Percentiles rank a stretch among this genome's conserved stretches.
These are phyloP conservation scores for Lampris megalopsis DNA, from an alignment of 2,113 vertebrate species.

Conservation along the genomic window DNA sequence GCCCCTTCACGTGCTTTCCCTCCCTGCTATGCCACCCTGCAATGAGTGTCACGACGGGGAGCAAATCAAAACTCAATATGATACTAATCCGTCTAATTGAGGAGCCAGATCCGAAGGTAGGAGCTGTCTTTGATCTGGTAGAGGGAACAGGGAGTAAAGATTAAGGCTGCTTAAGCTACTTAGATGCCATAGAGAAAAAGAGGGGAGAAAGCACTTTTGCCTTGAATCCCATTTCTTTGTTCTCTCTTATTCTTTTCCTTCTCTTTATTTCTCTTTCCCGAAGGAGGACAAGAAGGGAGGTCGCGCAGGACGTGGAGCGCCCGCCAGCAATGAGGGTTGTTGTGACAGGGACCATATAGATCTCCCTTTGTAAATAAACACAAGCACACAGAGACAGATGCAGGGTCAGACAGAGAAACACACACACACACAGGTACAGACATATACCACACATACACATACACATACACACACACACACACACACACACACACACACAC, in stretches of 20 bases:
- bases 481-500: neutral
- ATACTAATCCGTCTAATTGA: slow-evolving; percentile 78
- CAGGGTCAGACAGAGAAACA: neutral
- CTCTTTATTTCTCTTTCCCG: slow-evolving; percentile 10
- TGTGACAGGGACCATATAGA: too few species aligned
- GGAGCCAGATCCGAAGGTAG: slow-evolving; percentile 57
- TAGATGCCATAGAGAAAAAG: slow-evolving; percentile 45
- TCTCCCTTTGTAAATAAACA: neutral
- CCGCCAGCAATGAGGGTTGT: neutral
- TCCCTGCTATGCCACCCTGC: slow-evolving; percentile 29
- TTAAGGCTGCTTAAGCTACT: slow-evolving; percentile 69
- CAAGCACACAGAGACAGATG: neutral
- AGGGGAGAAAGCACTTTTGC: slow-evolving; percentile 3
- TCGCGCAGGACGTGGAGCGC: neutral
- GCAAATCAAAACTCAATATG: slow-evolving; percentile 76
- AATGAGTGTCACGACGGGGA: slow-evolving; percentile 50
- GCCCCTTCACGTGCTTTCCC: slow-evolving; percentile 51
- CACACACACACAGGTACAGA: neutral
- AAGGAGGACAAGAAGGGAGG: neutral
- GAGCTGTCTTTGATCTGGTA: slow-evolving; percentile 70
- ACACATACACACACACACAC: too few species aligned
- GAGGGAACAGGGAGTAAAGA: slow-evolving; percentile 38
- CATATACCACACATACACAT: neutral
- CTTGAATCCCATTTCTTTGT: slow-evolving; percentile 24
- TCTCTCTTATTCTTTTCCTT: slow-evolving; percentile 19